Conservation (phyloP, 2,797 vertebrate genomes). For the Morus bassanus region DNA sequence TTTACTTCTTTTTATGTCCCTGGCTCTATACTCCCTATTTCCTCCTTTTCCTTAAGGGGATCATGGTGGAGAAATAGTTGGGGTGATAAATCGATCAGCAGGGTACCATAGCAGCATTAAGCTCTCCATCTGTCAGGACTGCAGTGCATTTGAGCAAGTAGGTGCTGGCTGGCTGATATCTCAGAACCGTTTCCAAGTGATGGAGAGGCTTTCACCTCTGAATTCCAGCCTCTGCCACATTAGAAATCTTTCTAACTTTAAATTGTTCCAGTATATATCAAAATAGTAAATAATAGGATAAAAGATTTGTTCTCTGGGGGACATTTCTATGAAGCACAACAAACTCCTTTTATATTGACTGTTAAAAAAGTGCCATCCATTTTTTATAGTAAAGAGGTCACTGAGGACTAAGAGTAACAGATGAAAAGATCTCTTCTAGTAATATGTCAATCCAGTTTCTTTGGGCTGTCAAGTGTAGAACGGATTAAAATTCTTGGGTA, state of each 20-base stretch:
- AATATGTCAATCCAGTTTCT: conserved; percentile 43
- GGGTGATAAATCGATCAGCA: conserved; percentile 37
- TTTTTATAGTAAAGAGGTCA: conserved; percentile 60
- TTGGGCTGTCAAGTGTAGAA: background rate
- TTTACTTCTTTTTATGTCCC: conserved; percentile 41
- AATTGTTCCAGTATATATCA: conserved; percentile 36
- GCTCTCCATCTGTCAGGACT: conserved; percentile 37
- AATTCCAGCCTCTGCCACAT: background rate
- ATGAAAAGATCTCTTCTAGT: conserved; percentile 36
- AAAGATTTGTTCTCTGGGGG: conserved; percentile 51
- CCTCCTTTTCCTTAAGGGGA: conserved; percentile 31
- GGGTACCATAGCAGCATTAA: conserved; percentile 46
- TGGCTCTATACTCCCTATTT: background rate
- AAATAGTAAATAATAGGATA: conserved; percentile 64
- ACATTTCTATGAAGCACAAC: conserved; percentile 35
- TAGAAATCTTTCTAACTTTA: conserved; percentile 50
- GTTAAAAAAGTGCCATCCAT: conserved; percentile 42
- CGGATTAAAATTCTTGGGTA: conserved; percentile 29
- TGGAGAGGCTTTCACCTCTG: conserved; percentile 38
- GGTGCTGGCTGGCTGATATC: conserved; percentile 10
- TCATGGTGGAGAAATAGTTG: conserved; percentile 11
- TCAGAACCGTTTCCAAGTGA: conserved; percentile 11
- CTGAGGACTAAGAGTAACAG: conserved; percentile 29
- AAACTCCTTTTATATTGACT: conserved; percentile 55
- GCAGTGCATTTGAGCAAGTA: background rate